Base-by-base conservation (phyloP, 2,113 vertebrate genomes). In the Mastomys coucha region DNA sequence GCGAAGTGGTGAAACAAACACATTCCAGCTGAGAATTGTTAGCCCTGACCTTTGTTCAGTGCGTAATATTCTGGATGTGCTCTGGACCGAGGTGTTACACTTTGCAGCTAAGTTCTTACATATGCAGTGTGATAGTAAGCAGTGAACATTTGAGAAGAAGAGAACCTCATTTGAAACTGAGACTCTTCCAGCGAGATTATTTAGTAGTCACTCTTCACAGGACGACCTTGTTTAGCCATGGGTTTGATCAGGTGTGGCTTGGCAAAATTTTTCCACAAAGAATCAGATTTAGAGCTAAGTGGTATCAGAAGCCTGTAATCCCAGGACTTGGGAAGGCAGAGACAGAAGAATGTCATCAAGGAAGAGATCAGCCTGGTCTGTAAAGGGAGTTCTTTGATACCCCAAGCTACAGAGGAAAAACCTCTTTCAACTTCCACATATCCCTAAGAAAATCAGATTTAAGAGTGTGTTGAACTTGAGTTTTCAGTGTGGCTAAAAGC, bases 1-100 rank as follows among this genome's bases (percentile, higher is more conserved):
- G 53, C 58, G 70, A 91, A 92, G 58, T 65, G 26, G 80, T 92
- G 85, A 96, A 93, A 60, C 81, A 97, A 88, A 86, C 82, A 96
- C 80, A 82, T 96, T 97, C 72, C 85, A 75, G 17, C 51, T 63
- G 56, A 93, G 84, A 86, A 58, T 73, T 56, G 5, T 93, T 60
- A 88, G 87, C 42, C 36, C 87, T 88, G 65, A 87, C 94, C 89
- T 95, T 91, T 65, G 39, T 67, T 51, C 7, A 7, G 63, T 63
- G 1, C 7, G 7, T 91, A 82, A 93, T 91, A 93, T 65, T 80
- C 90, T 88, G 56, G 39, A 26, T 53, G 22, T 86, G 65, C 77
- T 91, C 10, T 11, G 12, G 53, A 53, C 45, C 70, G n/a, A 45
- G 92, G 67, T 69, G 78, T 49, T 26, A 42, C 28, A 24, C 3